Percentiles rank a stretch among this genome's conserved stretches.
Evolutionary conservation across 92 coral and sea anemone species (phyloP).

Genomic region (Phymanthus crucifer): DNA sequence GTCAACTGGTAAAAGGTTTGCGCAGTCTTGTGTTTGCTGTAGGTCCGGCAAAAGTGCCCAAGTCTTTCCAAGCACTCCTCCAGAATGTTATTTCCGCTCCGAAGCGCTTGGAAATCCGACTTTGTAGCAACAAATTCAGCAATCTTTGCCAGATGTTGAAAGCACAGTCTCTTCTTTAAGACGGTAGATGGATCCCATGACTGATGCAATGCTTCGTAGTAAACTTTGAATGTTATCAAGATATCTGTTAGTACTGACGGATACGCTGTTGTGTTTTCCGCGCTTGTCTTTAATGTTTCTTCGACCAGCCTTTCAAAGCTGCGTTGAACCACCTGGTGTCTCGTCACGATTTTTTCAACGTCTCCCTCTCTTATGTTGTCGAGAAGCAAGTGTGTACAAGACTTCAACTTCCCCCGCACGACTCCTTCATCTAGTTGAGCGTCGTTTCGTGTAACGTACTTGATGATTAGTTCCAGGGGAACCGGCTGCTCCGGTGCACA

Average conservation of each 20-base stretch:
- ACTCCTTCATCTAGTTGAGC: slow-evolving; percentile 12
- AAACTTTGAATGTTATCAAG: background rate
- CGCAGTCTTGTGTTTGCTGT: background rate
- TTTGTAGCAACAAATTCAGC: background rate
- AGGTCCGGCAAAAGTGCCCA: background rate
- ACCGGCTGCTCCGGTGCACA: slow-evolving; percentile 19
- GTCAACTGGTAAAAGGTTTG: slow-evolving; percentile 1
- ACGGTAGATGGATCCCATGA: slow-evolving; percentile 6
- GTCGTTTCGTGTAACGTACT: background rate
- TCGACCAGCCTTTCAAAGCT: background rate
- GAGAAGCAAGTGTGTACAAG: slow-evolving; percentile 1
- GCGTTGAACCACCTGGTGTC: slow-evolving; percentile 10
- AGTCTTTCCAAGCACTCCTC: slow-evolving; percentile 15
- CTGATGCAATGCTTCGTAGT: slow-evolving; percentile 4
- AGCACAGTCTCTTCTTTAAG: slow-evolving; percentile 2
- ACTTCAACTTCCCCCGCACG: background rate
- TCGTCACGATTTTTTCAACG: background rate
- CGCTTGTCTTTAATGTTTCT: no score
- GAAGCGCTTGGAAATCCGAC: background rate
- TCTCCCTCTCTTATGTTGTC: background rate
- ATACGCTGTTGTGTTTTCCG: background rate
- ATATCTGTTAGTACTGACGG: background rate
- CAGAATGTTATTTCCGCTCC: background rate
- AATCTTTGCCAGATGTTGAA: slow-evolving; percentile 11
- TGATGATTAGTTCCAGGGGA: background rate